Conservation (phyloP, 1,140 invertebrate genomes). For the Hyphantria cunea region DNA sequence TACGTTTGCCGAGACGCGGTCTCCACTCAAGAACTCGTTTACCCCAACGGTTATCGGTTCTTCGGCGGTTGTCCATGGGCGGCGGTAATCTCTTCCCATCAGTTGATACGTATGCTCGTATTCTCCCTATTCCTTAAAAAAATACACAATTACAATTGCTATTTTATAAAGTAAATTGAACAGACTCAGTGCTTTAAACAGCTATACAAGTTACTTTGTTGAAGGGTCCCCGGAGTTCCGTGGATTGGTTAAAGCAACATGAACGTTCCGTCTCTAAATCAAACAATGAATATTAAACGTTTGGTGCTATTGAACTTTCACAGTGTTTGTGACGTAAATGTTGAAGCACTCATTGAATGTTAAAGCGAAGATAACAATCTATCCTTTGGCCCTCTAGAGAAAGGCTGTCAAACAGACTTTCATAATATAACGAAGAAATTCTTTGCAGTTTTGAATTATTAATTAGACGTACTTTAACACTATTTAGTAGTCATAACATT, state of each 20-base stretch:
- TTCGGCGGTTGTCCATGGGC: too few species aligned
- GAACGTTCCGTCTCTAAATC: slow-evolving; percentile 24
- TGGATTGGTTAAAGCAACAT: slow-evolving; percentile 23
- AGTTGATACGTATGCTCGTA: too few species aligned
- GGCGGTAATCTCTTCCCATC: too few species aligned
- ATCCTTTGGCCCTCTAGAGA: slow-evolving; percentile 16
- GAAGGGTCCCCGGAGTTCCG: slow-evolving; percentile 8
- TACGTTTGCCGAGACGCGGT: too few species aligned
- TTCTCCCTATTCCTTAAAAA: too few species aligned
- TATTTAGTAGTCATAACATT: background rate
- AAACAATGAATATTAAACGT: slow-evolving; percentile 29
- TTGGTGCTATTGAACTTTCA: slow-evolving; percentile 26
- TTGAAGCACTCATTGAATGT: slow-evolving; percentile 43
- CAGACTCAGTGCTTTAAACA: background rate
- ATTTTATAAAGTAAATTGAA: background rate
- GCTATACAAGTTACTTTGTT: slow-evolving; percentile 4
- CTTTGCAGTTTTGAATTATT: slow-evolving; percentile 20
- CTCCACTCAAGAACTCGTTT: too few species aligned
- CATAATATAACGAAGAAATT: slow-evolving; percentile 20
- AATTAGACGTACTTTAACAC: slow-evolving; percentile 12
- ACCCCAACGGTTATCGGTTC: too few species aligned
- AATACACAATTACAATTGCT: background rate
- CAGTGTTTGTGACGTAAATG: slow-evolving; percentile 21
- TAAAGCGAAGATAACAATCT: slow-evolving; percentile 50
- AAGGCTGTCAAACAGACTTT: slow-evolving; percentile 11